These are phyloP conservation scores for Podabrus alpinus DNA, from an alignment of 2,888 invertebrate species.

Conservation along the genomic window DNA sequence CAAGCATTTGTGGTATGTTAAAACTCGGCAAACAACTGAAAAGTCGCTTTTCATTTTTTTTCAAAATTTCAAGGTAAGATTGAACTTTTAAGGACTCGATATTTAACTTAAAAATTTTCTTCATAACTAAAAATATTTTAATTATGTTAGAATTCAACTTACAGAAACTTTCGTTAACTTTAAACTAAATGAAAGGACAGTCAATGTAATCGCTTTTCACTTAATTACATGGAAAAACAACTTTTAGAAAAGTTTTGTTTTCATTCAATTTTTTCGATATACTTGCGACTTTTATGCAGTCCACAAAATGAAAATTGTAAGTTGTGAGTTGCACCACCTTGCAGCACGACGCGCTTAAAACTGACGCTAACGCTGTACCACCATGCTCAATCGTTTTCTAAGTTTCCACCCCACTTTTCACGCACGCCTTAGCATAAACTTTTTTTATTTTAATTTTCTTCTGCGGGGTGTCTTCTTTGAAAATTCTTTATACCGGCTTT, in stretches of 20 bases:
- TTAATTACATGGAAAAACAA: neutral
- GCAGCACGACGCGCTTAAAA: conserved; percentile 22
- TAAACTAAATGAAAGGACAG: neutral
- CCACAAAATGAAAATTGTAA: neutral
- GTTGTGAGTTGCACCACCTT: conserved; percentile 15
- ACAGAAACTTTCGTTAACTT: neutral
- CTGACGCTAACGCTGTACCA: conserved; percentile 21
- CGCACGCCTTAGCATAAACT: conserved; percentile 17
- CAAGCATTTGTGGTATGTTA: neutral
- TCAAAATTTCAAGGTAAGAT: neutral
- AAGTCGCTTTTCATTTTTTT: neutral
- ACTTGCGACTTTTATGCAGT: neutral
- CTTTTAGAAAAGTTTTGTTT: neutral
- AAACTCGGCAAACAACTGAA: neutral
- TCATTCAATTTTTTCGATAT: neutral
- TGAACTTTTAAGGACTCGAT: neutral
- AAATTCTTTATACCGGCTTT: no score
- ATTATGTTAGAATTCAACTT: neutral
- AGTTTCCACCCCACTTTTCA: conserved; percentile 24
- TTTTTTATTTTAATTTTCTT: neutral
- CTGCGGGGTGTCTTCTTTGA: neutral
- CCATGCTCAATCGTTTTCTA: conserved; percentile 7
- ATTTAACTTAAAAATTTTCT: neutral
- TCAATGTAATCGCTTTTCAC: neutral
- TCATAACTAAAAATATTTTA: neutral